Base-by-base conservation (phyloP, 2,113 vertebrate genomes). In the Ailurus styani region DNA sequence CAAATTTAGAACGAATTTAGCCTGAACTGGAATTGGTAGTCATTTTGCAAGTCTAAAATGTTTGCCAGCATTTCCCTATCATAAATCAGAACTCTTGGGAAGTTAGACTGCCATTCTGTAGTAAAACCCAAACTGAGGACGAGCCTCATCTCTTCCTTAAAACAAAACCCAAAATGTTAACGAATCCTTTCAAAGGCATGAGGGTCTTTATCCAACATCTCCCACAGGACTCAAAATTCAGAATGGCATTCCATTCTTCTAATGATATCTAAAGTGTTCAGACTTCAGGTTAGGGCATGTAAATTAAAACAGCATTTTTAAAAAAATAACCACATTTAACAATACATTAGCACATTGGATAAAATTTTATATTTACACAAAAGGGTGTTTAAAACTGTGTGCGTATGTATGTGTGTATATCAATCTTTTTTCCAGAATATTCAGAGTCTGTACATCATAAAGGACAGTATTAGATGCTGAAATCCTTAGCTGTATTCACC, bases 41-140 rank as follows among this genome's bases (percentile, higher is more conserved):
- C 72, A 47, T 90, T 96, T 75, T 87, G 62, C n/a, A 90, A 95
- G 92, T 93, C 94, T 90, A 50, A 91, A 83, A 75, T 29, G 23
- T 15, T 62, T 97, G 90, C 87, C 90, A 87, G 84, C 55, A 85
- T 92, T 96, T 96, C 72, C 93, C 84, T 85, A 42, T 77, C 87
- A 95, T 90, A 96, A 93, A 94, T 70, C 86, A 86, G 72, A 27
- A 77, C 50, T 86, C 79, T 79, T 17, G 2, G 93, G 47, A 47
- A 90, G n/a, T 86, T 81, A 83, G 84, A 66, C 57, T 84, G 42
- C 62, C 37, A 37, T 66, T 91, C 94, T 70, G n/a, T n/a, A 88
- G 50, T n/a, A 66, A 91, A 90, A 66, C 21, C 31, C 81, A 88
- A 34, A 55, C 31, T 50, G 34, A 83, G 34, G 54, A 31, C 1